Percentiles rank a stretch among this genome's conserved stretches.
Evolutionary conservation across 1,140 invertebrate genomes (phyloP).

Genomic region (Paraescarpia echinospica): DNA sequence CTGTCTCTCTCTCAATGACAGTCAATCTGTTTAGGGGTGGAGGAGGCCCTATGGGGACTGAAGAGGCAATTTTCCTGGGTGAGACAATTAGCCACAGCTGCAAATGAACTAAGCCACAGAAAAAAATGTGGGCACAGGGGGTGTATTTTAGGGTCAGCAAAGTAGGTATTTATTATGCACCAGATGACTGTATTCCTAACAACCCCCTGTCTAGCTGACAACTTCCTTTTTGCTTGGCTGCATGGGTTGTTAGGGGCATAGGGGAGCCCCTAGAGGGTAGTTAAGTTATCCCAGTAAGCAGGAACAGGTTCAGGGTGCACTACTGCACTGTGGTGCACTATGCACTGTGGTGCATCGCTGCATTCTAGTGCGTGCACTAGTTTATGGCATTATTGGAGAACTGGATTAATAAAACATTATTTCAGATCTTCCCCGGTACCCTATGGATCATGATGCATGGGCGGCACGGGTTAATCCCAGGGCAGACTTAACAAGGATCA

Average conservation of each 20-base stretch:
- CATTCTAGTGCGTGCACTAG: background rate
- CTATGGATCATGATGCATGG: background rate
- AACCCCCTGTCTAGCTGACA: background rate
- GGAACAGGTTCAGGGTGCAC: background rate
- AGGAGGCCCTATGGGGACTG: too few relatives aligned
- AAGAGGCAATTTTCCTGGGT: background rate
- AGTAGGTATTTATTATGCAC: background rate
- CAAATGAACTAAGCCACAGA: background rate
- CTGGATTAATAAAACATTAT: background rate
- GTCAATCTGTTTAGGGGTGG: too few relatives aligned
- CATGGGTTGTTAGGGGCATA: background rate
- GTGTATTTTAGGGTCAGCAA: background rate
- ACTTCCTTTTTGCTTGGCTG: background rate
- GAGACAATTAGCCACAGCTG: background rate
- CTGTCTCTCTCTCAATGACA: too few relatives aligned
- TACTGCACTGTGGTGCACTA: background rate
- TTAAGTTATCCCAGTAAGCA: background rate
- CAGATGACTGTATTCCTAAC: background rate
- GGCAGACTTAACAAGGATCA: background rate
- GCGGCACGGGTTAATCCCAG: background rate
- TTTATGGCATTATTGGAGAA: background rate
- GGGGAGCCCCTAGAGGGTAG: background rate
- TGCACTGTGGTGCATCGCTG: background rate
- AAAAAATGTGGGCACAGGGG: background rate
- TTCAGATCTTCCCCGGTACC: background rate